Evolutionary conservation across 2,797 vertebrate genomes (phyloP), one percentile per base, ranked within the genome.

Genomic region (Gymnocypris eckloni): DNA sequence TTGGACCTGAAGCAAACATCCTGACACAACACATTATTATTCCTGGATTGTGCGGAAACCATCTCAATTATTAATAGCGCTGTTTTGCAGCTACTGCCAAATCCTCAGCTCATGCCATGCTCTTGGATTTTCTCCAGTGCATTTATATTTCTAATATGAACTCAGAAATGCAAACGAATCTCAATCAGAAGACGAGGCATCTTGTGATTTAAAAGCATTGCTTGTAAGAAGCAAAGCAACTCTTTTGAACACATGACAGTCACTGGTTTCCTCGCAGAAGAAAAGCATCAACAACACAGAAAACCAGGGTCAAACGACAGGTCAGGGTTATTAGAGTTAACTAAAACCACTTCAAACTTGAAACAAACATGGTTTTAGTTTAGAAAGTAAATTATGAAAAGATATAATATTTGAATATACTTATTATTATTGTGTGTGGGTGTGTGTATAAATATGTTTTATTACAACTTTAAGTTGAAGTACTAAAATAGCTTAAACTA

Each of bases 1-100:
- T 93, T 94, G 82, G 97, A 94, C 88, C 92, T 96, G 87, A 96
- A 95, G 43, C 10, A 79, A 59, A 89, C 64, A 16, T 87, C 91
- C 96, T 98, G 92, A 82, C 86, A 86, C 61, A 85, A 67, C 7
- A 33, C 39, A 75, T 52, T 56, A 69, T 69, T 78, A 78, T 64
- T 83, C 28, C 56, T 25, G 41, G 54, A 75, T 37, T n/a, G 18
- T 75, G 54, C 50, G 15, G 70, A 81, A 69, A 70, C 45, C 33
- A 54, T 15, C 76, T 78, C 37, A 45, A 79, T 81, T 69, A 69
- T 81, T 69, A 69, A 81, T 81, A 52, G 64, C 7, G 12, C 43
- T 10, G 64, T 81, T 52, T 81, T 39, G 43, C 77, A 12, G 56
- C 77, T 28, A 6, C 79, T 69, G 79, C 16, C 79, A 70, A 39